Percentiles rank a stretch among this genome's conserved stretches.
These are phyloP conservation scores for Tipula helvola DNA, from an alignment of 2,888 invertebrate genomes.

Conservation along the genomic window DNA sequence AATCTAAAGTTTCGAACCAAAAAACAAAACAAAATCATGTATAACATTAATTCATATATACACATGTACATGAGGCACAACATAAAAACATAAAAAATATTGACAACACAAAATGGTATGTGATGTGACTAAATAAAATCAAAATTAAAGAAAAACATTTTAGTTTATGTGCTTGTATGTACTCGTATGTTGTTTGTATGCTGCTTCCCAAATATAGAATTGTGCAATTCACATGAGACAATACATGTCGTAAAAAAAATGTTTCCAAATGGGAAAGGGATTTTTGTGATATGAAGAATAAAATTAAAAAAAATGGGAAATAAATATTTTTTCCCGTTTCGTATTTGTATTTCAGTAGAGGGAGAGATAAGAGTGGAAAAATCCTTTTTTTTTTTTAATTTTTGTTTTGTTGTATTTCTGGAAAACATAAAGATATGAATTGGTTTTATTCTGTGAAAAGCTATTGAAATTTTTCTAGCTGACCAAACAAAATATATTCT, in stretches of 20 bases:
- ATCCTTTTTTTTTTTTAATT: background rate
- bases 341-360: background rate
- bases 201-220: background rate
- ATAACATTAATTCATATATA: background rate
- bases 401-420: background rate
- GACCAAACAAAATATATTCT: background rate
- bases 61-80: background rate
- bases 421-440: background rate
- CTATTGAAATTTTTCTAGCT: background rate
- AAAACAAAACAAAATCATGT: background rate
- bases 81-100: background rate
- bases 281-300: background rate
- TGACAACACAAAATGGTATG: background rate
- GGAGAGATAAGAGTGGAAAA: background rate
- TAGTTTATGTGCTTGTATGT: background rate
- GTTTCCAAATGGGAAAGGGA: background rate
- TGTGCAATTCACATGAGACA: background rate
- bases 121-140: conserved; percentile 4
- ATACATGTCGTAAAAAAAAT: background rate
- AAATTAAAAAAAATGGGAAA: background rate
- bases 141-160: background rate
- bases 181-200: background rate
- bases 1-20: background rate
- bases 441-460: background rate
- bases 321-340: background rate